These are phyloP conservation scores for Eleginops maclovinus DNA, from an alignment of 2,113 vertebrate genomes.

Conservation along the genomic window DNA sequence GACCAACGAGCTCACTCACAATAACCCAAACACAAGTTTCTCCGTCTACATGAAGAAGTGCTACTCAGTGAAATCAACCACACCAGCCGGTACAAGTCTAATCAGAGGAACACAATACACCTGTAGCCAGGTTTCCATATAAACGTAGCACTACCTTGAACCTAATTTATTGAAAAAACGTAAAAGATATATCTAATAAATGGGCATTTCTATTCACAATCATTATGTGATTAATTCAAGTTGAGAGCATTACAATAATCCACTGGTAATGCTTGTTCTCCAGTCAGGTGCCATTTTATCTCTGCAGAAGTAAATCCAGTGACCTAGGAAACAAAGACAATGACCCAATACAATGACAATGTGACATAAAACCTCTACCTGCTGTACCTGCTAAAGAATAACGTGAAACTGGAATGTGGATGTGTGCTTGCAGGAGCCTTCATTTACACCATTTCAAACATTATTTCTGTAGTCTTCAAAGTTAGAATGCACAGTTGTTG, in stretches of 20 bases:
- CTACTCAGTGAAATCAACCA: slow-evolving; percentile 25
- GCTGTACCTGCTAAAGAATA: background rate
- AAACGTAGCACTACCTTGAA: background rate
- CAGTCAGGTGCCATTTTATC: background rate
- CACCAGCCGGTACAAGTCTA: background rate
- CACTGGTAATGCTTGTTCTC: background rate
- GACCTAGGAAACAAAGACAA: too few relatives aligned
- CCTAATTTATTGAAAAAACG: background rate
- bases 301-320: background rate
- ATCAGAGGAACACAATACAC: background rate
- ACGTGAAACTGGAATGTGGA: background rate
- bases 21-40: background rate
- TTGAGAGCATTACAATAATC: background rate
- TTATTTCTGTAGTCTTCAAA: background rate
- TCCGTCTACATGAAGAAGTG: slow-evolving; percentile 7
- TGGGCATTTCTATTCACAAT: background rate
- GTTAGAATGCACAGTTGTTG: slow-evolving; percentile 6
- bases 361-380: too few relatives aligned
- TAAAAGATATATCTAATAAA: background rate
- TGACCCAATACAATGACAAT: too few relatives aligned
- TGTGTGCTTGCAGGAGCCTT: background rate
- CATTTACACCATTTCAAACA: slow-evolving; percentile 13
- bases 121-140: background rate
- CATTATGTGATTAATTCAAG: background rate
- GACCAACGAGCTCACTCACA: background rate